Evolutionary conservation across 2,113 vertebrate genomes (phyloP), one percentile per base, ranked within the genome.

Genomic region (Proteles cristata): DNA sequence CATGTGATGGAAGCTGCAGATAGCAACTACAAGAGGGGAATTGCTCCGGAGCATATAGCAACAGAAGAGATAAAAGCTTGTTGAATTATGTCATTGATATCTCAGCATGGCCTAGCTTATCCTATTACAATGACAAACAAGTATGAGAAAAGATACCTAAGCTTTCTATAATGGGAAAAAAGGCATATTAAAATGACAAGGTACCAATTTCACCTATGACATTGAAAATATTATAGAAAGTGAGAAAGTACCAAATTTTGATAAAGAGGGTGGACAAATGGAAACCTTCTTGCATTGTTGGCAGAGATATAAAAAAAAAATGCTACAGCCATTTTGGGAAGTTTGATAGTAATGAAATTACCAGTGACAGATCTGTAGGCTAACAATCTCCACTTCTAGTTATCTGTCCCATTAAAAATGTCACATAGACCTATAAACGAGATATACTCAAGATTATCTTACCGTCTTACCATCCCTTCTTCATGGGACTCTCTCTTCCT

Each of bases 321-420:
- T 66, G n/a, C 61, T 58, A 76, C 9, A 90, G 28, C 26, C 25
- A 39, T 90, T 92, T 86, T 90, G 50, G 80, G 80, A 45, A 90
- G n/a, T 35, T 87, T 80, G 89, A 25, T n/a, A 92, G 35, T 31
- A 66, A 84, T 88, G 15, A 90, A 91, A 77, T 88, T 43, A 76
- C 92, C 26, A 80, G 55, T 63, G 85, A 58, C 48, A 5, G 1
- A 69, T 83, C 11, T 83, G 35, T 83, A 33, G 23, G 74, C 68
- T 90, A 74, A 45, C 31, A 90, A 45, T 63, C 12, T 2, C 50
- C 1, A 15, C 23, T 93, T 86, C 39, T 85, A 55, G 43, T 74
- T 71, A n/a, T 45, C 15, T 76, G 9, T 16, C 7, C 31, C 26
- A 28, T 81, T 81, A 69, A 87, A 80, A 93, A 48, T 65, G 58